Evolutionary conservation across 2,888 invertebrate genomes (phyloP).

Genomic region (Subacronicta megacephala): DNA sequence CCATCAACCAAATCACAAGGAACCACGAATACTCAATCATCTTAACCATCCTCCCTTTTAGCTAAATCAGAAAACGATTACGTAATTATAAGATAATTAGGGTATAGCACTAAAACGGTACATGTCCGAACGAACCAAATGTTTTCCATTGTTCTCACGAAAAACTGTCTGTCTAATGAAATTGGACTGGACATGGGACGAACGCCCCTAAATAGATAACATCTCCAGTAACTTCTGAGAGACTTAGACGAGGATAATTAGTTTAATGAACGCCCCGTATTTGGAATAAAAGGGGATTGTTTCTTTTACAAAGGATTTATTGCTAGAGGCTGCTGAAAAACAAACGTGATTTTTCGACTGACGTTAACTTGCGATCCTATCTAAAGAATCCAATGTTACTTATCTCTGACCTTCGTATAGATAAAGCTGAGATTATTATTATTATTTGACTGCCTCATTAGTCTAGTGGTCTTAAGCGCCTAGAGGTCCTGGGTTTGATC

Average conservation of each 20-base stretch:
- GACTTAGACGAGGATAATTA: constrained; percentile 75
- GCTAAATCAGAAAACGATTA: constrained; percentile 32
- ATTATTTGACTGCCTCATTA: no score
- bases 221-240: constrained; percentile 66
- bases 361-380: constrained; percentile 48
- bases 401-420: constrained; percentile 1
- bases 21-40: no score
- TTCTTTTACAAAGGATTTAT: constrained; percentile 53
- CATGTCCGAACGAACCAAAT: constrained; percentile 21
- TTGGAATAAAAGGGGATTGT: constrained; percentile 59
- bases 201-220: constrained; percentile 70
- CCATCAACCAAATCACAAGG: no score
- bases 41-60: constrained; percentile 17
- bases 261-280: constrained; percentile 73
- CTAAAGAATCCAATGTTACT: constrained; percentile 20
- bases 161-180: constrained; percentile 74
- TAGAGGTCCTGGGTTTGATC: no score
- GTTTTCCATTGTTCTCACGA: constrained; percentile 48
- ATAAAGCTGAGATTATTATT: neutral
- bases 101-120: constrained; percentile 31
- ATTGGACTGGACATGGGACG: constrained; percentile 74
- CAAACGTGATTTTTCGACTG: constrained; percentile 53
- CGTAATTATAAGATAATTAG: constrained; percentile 40
- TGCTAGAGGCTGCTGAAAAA: constrained; percentile 38
- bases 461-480: no score